phyloP scores from a whole-genome alignment of 2,113 vertebrate species.

The Tretioscincus oriximinensis region DNA sequence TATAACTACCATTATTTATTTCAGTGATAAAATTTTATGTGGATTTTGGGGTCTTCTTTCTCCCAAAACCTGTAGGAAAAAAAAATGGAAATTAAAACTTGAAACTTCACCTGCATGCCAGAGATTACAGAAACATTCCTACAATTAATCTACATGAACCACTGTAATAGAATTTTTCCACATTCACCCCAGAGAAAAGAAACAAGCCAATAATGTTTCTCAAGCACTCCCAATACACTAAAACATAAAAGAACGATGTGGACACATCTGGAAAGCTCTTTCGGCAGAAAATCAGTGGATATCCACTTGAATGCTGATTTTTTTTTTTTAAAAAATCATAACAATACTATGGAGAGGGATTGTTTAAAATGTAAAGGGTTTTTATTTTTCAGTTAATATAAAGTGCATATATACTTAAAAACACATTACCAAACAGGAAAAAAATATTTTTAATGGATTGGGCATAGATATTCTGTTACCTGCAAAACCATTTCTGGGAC shows the following conservation, averaged over 20 bases:
- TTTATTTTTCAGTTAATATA: slow-evolving; percentile 6
- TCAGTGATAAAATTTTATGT: not conserved
- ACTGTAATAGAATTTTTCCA: not conserved
- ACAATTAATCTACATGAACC: not conserved
- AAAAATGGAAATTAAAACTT: too few relatives aligned
- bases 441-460: not conserved
- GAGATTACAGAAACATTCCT: not conserved
- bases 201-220: not conserved
- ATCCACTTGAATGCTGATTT: not conserved
- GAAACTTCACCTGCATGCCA: not conserved
- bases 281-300: not conserved
- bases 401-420: slow-evolving; percentile 10
- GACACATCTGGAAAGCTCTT: slow-evolving; percentile 14
- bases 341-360: not conserved
- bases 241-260: not conserved
- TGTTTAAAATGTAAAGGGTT: not conserved
- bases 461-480: slow-evolving; percentile 15
- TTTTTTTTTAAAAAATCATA: not conserved
- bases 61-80: too few relatives aligned
- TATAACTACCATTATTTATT: too few relatives aligned
- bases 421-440: slow-evolving; percentile 12
- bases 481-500: not conserved
- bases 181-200: not conserved
- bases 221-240: not conserved
- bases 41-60: not conserved